These are phyloP conservation scores for Siniperca chuatsi DNA, from an alignment of 2,113 vertebrate genomes.

Conservation along the genomic window DNA sequence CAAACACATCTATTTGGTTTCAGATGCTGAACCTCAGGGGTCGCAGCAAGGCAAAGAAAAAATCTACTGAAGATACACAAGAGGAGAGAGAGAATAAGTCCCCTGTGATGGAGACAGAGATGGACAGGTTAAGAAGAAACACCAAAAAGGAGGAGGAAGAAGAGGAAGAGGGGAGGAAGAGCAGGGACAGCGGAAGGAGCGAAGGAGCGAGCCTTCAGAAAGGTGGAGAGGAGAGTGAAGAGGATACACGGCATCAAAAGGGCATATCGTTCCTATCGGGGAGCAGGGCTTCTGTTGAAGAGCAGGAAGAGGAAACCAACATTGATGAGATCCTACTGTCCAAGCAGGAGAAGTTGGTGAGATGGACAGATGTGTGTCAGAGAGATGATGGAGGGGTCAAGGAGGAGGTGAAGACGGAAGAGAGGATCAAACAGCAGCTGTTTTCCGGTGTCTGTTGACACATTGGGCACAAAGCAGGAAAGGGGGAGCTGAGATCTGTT, in stretches of 20 bases:
- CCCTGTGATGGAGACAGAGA: slow-evolving; percentile 73
- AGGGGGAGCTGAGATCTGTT: slow-evolving; percentile 16
- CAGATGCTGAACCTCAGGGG: slow-evolving; percentile 83
- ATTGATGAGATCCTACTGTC: slow-evolving; percentile 51
- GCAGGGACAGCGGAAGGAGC: slow-evolving; percentile 44
- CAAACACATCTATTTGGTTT: slow-evolving; percentile 69
- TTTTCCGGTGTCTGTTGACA: slow-evolving; percentile 84
- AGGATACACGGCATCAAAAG: slow-evolving; percentile 50
- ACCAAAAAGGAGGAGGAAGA: slow-evolving; percentile 49
- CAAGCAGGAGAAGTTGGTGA: slow-evolving; percentile 59
- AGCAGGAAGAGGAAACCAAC: slow-evolving; percentile 71
- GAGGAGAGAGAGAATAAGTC: slow-evolving; percentile 68
- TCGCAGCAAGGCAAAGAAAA: slow-evolving; percentile 80
- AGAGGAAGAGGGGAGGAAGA: slow-evolving; percentile 44
- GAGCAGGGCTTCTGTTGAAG: slow-evolving; percentile 47
- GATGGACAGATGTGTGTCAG: slow-evolving; percentile 74
- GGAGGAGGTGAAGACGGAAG: slow-evolving; percentile 65
- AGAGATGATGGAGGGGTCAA: slow-evolving; percentile 45
- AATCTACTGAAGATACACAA: slow-evolving; percentile 49
- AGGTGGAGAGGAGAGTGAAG: slow-evolving; percentile 30
- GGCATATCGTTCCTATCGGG: slow-evolving; percentile 38
- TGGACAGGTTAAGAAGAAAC: slow-evolving; percentile 65
- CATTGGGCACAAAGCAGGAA: not conserved
- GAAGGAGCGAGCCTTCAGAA: slow-evolving; percentile 35
- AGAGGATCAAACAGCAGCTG: slow-evolving; percentile 77